Percentiles rank a stretch among this genome's conserved stretches.
Evolutionary conservation across 2,888 invertebrate species (phyloP).

Genomic region (Chironomus tentans): DNA sequence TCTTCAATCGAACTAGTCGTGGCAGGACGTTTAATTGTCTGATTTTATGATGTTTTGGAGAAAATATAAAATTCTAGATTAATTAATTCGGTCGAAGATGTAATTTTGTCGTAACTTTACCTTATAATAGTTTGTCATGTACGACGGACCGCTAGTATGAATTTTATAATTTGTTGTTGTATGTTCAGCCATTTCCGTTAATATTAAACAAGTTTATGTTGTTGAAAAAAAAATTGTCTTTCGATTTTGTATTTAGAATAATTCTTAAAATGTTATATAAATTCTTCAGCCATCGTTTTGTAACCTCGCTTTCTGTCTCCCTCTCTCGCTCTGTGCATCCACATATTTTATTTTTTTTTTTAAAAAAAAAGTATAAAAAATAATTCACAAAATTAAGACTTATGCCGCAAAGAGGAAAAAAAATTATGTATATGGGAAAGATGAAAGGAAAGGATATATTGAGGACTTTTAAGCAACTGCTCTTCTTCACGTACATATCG

Average conservation of each 20-base stretch:
- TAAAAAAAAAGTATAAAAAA: neutral
- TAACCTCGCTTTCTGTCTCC: neutral
- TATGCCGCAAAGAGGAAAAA: neutral
- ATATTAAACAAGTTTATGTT: neutral
- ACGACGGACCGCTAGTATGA: neutral
- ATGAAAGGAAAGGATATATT: neutral
- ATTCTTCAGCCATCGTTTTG: neutral
- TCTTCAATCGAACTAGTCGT: neutral
- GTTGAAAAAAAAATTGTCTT: neutral
- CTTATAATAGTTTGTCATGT: conserved; percentile 23
- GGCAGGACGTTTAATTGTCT: conserved; percentile 24
- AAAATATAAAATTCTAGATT: neutral
- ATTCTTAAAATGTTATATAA: neutral
- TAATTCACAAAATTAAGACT: neutral
- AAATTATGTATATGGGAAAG: neutral
- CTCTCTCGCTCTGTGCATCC: neutral
- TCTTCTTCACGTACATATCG: neutral
- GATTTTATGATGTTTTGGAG: neutral
- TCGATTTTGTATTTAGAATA: neutral
- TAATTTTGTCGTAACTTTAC: neutral
- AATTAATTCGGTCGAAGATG: neutral
- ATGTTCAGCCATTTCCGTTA: conserved; percentile 24
- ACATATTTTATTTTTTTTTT: neutral
- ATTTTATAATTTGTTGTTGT: neutral
- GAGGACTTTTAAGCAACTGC: neutral